Conservation (phyloP, 2,797 vertebrate genomes). For the Pseudopleuronectes americanus region DNA sequence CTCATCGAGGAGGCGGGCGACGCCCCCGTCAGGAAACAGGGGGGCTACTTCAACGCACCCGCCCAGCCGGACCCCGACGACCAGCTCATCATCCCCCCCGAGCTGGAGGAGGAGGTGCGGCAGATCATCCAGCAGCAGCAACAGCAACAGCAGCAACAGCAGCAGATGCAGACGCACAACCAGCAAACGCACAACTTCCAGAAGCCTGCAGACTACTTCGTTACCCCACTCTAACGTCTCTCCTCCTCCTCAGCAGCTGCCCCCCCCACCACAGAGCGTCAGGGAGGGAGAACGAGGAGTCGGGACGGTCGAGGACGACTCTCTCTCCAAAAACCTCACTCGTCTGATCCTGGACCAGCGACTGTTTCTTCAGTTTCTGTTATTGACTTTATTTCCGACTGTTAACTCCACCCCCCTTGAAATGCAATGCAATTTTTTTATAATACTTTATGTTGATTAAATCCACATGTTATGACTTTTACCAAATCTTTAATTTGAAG, state of each 20-base stretch:
- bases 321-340: constrained; percentile 35
- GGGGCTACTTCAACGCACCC: constrained; percentile 95
- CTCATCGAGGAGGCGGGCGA: constrained; percentile 93
- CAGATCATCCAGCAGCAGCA: constrained; percentile 98
- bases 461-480: constrained; percentile 51
- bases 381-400: constrained; percentile 61
- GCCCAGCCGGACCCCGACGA: constrained; percentile 96
- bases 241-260: background rate
- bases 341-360: constrained; percentile 30
- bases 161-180: constrained; percentile 67
- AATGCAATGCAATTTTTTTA: constrained; percentile 74
- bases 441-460: constrained; percentile 61
- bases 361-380: constrained; percentile 46
- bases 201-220: constrained; percentile 87
- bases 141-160: constrained; percentile 63
- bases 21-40: constrained; percentile 88
- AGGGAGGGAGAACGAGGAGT: background rate
- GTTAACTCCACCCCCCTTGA: constrained; percentile 52
- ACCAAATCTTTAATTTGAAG: constrained; percentile 65
- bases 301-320: background rate
- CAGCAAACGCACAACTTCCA: constrained; percentile 73
- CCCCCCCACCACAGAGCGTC: constrained; percentile 9
- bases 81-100: constrained; percentile 96
- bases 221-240: constrained; percentile 91
- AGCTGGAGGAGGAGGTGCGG: constrained; percentile 98